Percentiles rank a stretch among this genome's conserved stretches.
Conservation (phyloP, 1,140 invertebrate genomes). For the Nasonia longicornis region DNA sequence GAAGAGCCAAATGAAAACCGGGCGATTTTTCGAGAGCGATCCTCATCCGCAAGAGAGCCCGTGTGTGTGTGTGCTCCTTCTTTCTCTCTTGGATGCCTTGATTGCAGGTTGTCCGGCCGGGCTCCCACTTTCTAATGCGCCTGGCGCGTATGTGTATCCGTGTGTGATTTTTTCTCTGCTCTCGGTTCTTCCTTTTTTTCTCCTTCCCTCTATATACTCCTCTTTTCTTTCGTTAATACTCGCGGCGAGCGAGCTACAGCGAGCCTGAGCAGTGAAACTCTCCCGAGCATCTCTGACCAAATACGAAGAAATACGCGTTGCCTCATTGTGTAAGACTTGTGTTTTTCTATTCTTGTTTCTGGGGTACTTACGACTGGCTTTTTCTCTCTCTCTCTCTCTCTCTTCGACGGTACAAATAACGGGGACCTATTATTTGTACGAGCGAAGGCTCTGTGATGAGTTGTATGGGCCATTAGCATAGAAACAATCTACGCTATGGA, state of each 20-base stretch:
- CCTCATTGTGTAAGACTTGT: neutral
- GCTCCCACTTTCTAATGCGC: constrained; percentile 43
- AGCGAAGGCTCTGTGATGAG: constrained; percentile 6
- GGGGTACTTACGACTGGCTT: neutral
- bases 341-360: constrained; percentile 16
- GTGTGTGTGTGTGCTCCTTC: neutral
- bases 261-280: neutral
- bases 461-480: neutral
- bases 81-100: constrained; percentile 3
- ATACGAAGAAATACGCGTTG: neutral
- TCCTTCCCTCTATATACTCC: neutral
- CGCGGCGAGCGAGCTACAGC: neutral
- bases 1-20: constrained; percentile 33
- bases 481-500: constrained; percentile 1
- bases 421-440: constrained; percentile 7
- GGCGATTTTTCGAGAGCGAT: constrained; percentile 28
- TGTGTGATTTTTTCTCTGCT: neutral
- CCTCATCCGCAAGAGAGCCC: neutral
- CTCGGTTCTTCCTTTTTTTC: constrained; percentile 7
- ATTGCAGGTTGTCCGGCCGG: constrained; percentile 41
- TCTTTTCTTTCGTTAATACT: neutral
- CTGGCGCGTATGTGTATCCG: neutral
- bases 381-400: neutral
- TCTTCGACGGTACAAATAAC: neutral
- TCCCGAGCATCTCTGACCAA: neutral